These are phyloP conservation scores for Stercorarius parasiticus DNA, from an alignment of 2,113 vertebrate species.

Conservation along the genomic window DNA sequence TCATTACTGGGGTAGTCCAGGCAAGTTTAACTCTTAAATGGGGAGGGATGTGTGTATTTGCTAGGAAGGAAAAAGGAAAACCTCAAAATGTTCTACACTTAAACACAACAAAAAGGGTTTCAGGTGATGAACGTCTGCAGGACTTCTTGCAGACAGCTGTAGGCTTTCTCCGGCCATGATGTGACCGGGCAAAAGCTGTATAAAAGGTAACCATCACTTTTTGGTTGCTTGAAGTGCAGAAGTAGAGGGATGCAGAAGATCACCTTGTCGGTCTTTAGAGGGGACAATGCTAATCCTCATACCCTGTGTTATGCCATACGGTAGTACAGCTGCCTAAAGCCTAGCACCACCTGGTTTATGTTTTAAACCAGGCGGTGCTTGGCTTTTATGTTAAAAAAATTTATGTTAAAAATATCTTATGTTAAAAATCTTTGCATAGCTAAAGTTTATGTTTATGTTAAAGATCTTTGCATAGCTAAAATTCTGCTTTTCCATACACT, in stretches of 20 bases:
- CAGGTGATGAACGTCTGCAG: accelerated
- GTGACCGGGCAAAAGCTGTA: not conserved
- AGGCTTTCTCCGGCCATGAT: not conserved
- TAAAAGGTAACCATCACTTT: not conserved
- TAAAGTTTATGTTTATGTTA: not conserved
- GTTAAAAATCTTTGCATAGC: too few species aligned
- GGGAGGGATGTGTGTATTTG: not conserved
- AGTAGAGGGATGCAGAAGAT: not conserved
- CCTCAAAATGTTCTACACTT: not conserved
- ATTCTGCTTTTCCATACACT: not conserved
- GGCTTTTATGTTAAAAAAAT: too few species aligned
- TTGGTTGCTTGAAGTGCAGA: not conserved
- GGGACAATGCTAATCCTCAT: not conserved
- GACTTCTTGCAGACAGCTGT: not conserved
- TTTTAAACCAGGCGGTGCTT: too few species aligned
- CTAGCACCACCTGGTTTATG: not conserved
- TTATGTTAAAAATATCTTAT: too few species aligned
- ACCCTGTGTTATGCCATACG: accelerated
- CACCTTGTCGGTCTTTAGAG: not conserved
- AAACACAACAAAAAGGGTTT: accelerated
- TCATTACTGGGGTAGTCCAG: not conserved
- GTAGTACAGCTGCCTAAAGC: not conserved
- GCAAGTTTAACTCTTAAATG: not conserved
- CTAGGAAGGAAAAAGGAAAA: not conserved
- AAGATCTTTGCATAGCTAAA: not conserved